Base-by-base conservation (phyloP, 2,797 vertebrate genomes). In the Orientallactaga sibirica region DNA sequence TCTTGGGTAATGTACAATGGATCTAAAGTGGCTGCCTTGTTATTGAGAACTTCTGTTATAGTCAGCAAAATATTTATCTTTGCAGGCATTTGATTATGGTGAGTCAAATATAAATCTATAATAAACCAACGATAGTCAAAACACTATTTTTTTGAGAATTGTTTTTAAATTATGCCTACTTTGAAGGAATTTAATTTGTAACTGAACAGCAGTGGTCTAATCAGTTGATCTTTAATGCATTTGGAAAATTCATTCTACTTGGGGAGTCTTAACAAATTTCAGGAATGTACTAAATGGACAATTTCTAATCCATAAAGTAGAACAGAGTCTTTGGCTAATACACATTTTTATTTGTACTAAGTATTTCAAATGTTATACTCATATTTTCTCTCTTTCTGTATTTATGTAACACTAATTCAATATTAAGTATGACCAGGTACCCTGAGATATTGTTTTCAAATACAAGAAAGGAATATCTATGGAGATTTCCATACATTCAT, bases 11-110 rank as follows among this genome's bases (percentile, higher is more conserved):
- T 43, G 93, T 87, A 76, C 64, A 95, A 82, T 2, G 22, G 67
- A 89, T 7, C 11, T 83, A 88, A 97, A 95, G 52, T 29, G 33
- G 18, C 70, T 97, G 97, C 70, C 88, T 62, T 91, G 33, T 95
- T 92, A 3, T 19, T 68, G 24, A 82, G 80, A 96, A 96, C 95
- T 95, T 93, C 19, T 66, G 18, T 75, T 68, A 88, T 9, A 92
- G 41, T 25, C 27, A 96, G 85, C 48, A 76, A 29, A n/a, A 64
- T 73, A 43, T 86, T 41, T 52, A 43, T 96, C 86, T 88, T 82
- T n/a, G 66, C 19, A 90, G 8, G 7, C 6, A 94, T 96, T 81
- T 61, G 95, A 93, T 48, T 77, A 12, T 71, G 58, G 70, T 92
- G 24, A 76, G 82, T 88, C 37, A 88, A 86, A 64, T 74, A 87